phyloP scores from a whole-genome alignment of 2,113 vertebrate species.

The Stomatorhinus ivindoensis region DNA sequence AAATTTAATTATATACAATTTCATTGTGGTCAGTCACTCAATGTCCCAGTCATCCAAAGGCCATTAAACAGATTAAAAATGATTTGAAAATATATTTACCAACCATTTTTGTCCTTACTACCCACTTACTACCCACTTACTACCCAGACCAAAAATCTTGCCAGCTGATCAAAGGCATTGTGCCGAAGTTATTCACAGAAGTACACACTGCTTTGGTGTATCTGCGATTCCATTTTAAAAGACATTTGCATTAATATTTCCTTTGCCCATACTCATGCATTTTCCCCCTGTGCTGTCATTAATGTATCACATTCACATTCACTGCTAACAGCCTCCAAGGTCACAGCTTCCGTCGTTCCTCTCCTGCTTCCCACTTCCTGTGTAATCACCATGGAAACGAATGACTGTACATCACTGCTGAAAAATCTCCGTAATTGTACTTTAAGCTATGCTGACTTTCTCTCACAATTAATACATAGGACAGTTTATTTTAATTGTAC shows the following conservation, averaged over 20 bases:
- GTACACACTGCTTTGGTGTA: background rate
- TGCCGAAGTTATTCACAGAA: background rate
- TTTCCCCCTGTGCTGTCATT: background rate
- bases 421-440: background rate
- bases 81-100: background rate
- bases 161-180: background rate
- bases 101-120: background rate
- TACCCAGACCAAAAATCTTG: background rate
- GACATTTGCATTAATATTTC: background rate
- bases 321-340: background rate
- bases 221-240: background rate
- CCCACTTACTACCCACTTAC: no score
- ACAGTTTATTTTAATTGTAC: background rate
- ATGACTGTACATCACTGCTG: constrained; percentile 2
- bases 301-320: background rate
- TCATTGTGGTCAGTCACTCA: background rate
- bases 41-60: background rate
- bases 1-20: background rate
- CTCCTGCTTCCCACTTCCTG: background rate
- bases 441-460: background rate
- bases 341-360: constrained; percentile 13
- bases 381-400: constrained; percentile 36
- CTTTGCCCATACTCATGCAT: background rate
- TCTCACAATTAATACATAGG: background rate
- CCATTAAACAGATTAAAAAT: background rate